phyloP scores from a whole-genome alignment of 2,888 invertebrate genomes.

The Eristalis tenax region DNA sequence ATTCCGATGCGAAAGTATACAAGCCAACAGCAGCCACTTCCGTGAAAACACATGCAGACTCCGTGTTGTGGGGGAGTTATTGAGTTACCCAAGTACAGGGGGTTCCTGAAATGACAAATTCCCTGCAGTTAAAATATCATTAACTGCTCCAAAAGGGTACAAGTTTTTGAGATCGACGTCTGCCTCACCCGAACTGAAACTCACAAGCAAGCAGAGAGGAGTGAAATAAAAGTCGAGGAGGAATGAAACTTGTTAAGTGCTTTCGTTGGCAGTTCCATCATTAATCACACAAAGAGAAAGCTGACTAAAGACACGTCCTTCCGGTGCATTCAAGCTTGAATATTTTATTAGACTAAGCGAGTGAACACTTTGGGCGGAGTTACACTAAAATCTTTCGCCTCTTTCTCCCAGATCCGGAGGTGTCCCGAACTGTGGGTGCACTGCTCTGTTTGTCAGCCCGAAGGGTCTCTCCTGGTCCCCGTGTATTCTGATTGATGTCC shows the following conservation, averaged over 20 bases:
- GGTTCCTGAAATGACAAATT: slow-evolving; percentile 42
- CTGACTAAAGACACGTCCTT: slow-evolving; percentile 9
- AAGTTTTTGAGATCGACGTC: slow-evolving; percentile 26
- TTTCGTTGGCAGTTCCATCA: slow-evolving; percentile 43
- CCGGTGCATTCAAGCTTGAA: background rate
- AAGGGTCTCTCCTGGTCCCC: background rate
- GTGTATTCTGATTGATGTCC: background rate
- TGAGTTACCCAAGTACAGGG: slow-evolving; percentile 36
- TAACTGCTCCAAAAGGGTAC: slow-evolving; percentile 48
- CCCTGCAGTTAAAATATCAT: slow-evolving; percentile 67
- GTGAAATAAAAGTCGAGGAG: background rate
- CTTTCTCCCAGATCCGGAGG: background rate
- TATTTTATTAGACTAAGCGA: slow-evolving; percentile 15
- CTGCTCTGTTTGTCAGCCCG: background rate
- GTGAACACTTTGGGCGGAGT: background rate
- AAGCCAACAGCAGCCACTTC: slow-evolving; percentile 33
- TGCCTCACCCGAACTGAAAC: background rate
- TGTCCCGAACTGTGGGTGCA: background rate
- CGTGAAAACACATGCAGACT: background rate
- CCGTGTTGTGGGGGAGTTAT: slow-evolving; percentile 18
- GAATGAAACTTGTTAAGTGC: background rate
- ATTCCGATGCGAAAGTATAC: slow-evolving; percentile 66
- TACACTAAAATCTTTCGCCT: slow-evolving; percentile 32
- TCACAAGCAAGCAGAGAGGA: background rate
- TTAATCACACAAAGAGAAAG: slow-evolving; percentile 35